These are phyloP conservation scores for Pelodytes ibericus DNA, from an alignment of 2,797 vertebrate species.

Conservation along the genomic window DNA sequence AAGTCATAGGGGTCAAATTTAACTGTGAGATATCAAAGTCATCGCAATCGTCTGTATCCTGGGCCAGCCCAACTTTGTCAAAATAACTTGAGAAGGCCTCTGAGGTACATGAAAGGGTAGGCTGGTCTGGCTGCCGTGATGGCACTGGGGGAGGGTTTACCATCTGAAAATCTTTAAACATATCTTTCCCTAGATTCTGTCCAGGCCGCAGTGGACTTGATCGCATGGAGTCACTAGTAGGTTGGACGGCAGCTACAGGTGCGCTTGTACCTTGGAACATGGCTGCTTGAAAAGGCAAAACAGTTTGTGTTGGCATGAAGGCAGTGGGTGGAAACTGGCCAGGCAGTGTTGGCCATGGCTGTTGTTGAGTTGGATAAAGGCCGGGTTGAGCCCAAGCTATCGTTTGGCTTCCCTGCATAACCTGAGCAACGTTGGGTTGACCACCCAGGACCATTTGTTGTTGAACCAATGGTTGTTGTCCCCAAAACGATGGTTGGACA, in stretches of 20 bases:
- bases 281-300: slow-evolving; percentile 93
- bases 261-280: slow-evolving; percentile 93
- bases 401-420: slow-evolving; percentile 93
- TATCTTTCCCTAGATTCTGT: slow-evolving; percentile 90
- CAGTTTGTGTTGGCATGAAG: slow-evolving; percentile 97
- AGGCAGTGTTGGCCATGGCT: slow-evolving; percentile 96
- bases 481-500: slow-evolving; percentile 94
- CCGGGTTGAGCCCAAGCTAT: slow-evolving; percentile 95
- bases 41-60: slow-evolving; percentile 96
- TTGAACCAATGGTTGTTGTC: slow-evolving; percentile 93
- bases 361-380: slow-evolving; percentile 90
- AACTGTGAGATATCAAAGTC: slow-evolving; percentile 99
- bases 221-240: slow-evolving; percentile 83
- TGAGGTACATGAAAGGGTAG: slow-evolving; percentile 88
- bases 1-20: slow-evolving; percentile 98
- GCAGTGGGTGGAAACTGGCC: slow-evolving; percentile 93
- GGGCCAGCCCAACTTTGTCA: slow-evolving; percentile 93
- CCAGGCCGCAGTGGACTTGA: slow-evolving; percentile 86
- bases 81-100: slow-evolving; percentile 97
- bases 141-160: slow-evolving; percentile 91
- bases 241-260: slow-evolving; percentile 82
- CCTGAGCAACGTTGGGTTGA: slow-evolving; percentile 92
- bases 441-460: slow-evolving; percentile 92
- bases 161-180: slow-evolving; percentile 96
- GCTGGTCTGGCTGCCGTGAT: slow-evolving; percentile 87